Evolutionary conservation across 2,797 vertebrate genomes (phyloP).

Genomic region (Ceryle rudis): DNA sequence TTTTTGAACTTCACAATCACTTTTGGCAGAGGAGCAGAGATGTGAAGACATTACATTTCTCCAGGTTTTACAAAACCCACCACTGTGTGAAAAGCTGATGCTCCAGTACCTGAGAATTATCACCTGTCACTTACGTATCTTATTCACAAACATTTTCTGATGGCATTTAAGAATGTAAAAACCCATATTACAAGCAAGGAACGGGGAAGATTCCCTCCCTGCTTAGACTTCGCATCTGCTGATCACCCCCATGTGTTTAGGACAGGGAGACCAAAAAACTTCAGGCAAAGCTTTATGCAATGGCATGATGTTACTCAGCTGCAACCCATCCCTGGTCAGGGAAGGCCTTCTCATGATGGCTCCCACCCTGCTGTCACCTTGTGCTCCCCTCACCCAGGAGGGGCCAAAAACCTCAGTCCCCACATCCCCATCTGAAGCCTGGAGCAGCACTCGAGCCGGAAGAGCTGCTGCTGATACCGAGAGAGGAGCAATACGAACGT

Average conservation of each 20-base stretch:
- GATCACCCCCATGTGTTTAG: rapidly evolving
- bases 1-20: not conserved
- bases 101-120: not conserved
- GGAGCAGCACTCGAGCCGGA: not conserved
- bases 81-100: not conserved
- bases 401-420: not conserved
- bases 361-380: not conserved
- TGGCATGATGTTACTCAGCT: not conserved
- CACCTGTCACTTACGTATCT: not conserved
- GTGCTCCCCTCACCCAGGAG: not conserved
- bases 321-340: not conserved
- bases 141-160: not conserved
- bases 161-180: not conserved
- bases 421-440: not conserved
- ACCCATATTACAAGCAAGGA: not conserved
- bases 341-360: not conserved
- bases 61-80: not conserved
- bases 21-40: not conserved
- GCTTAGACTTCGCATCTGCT: not conserved
- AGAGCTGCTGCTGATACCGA: not conserved
- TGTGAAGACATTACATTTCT: not conserved
- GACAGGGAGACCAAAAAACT: not conserved
- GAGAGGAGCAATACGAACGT: not conserved
- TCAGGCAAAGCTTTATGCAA: not conserved
- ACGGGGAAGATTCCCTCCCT: not conserved